phyloP scores from a whole-genome alignment of 2,113 vertebrate genomes.

The Myiopsitta monachus region DNA sequence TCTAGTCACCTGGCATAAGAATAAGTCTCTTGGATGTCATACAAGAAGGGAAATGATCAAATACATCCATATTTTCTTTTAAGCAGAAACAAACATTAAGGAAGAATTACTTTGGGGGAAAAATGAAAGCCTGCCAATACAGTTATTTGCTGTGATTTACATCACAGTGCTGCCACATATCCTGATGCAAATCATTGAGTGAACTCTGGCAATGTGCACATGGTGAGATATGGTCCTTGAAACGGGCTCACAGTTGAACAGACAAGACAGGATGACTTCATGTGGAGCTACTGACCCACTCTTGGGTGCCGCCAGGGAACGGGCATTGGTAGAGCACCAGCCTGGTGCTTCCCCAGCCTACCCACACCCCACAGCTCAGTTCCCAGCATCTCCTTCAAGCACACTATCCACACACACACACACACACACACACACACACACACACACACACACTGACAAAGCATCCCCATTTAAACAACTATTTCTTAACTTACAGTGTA shows the following conservation, averaged over 20 bases:
- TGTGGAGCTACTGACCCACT: not conserved
- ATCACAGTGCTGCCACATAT: accelerated
- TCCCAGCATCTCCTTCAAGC: not conserved
- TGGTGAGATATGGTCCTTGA: accelerated
- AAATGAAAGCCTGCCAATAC: not conserved
- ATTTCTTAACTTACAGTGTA: not conserved
- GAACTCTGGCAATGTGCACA: not conserved
- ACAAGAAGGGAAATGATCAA: not conserved
- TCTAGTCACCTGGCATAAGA: not conserved
- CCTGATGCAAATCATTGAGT: accelerated
- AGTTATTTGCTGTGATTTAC: not conserved
- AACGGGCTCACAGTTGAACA: not conserved
- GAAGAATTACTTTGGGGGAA: not conserved
- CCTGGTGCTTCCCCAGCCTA: not conserved
- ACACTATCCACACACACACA: not conserved
- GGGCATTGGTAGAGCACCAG: accelerated
- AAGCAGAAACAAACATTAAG: not conserved
- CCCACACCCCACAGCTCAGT: accelerated
- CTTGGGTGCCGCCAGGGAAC: not conserved
- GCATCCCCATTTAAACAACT: not conserved
- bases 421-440: not conserved
- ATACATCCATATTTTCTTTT: not conserved
- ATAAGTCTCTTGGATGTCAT: not conserved
- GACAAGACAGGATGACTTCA: no score
- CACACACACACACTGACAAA: not conserved